Conservation (phyloP, 2,797 vertebrate genomes). For the Acrossocheilus wenchowensis region DNA sequence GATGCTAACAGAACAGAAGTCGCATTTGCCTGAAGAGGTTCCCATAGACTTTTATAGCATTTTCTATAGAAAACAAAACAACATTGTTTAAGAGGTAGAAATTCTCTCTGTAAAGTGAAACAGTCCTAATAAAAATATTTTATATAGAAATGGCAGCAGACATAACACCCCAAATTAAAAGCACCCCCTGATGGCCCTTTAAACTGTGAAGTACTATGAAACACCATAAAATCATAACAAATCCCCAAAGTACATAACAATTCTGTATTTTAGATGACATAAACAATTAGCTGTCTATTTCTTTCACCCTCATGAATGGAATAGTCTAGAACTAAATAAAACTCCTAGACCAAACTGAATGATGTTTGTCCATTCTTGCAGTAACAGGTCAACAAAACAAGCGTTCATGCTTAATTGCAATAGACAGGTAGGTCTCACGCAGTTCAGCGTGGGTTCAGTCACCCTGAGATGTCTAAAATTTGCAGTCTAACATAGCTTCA, state of each 20-base stretch:
- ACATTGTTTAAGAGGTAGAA: background rate
- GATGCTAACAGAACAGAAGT: background rate
- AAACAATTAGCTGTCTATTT: slow-evolving; percentile 4
- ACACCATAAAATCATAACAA: background rate
- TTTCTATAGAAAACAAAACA: slow-evolving; percentile 5
- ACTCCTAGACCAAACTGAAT: background rate
- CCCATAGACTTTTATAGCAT: background rate
- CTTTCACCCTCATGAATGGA: background rate
- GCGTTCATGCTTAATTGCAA: slow-evolving; percentile 23
- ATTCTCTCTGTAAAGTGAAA: background rate
- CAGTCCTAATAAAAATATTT: background rate
- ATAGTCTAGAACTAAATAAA: background rate
- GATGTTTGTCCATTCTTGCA: slow-evolving; percentile 4
- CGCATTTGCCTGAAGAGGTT: background rate
- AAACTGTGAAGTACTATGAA: background rate
- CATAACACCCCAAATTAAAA: slow-evolving; percentile 3
- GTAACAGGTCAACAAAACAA: slow-evolving; percentile 25
- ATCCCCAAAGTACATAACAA: background rate
- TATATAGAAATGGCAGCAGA: background rate
- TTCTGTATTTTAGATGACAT: background rate
- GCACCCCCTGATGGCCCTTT: background rate
- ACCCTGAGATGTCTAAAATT: slow-evolving; percentile 16
- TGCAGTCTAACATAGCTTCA: slow-evolving; percentile 9
- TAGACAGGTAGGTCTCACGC: slow-evolving; percentile 26
- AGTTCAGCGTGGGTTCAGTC: background rate